Base-by-base conservation (phyloP, 2,888 invertebrate species). In the Malthinus seriepunctatus region DNA sequence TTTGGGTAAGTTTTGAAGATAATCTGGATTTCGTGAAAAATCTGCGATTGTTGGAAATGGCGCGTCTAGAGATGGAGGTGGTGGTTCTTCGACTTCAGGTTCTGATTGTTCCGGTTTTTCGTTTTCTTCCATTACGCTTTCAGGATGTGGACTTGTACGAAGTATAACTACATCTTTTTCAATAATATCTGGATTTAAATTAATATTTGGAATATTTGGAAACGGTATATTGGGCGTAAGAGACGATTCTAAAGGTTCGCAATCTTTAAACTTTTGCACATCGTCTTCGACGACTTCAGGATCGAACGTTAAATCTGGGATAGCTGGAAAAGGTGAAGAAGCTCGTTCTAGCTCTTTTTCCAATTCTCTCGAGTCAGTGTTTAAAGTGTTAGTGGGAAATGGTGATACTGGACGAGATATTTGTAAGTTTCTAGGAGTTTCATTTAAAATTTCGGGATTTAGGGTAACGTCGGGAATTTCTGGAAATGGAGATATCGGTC, bases 131-230 rank as follows among this genome's bases (percentile, higher is more conserved):
- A 37, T 11, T 31, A 46, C 47, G 9, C 3, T 8, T 14, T 34
- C 34, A 15, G 71, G 70, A 39, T 68, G 47, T 1, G 76, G 76
- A 60, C 70, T 74, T 1, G 67, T 72, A 55, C 75, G 64, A 7
- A 76, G 58, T 3, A 54, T 51, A 1, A 72, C 71, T 12, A 76
- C 62, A 62, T 76, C 76, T 51, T 68, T 61, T 58, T 76, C 75
- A 2, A 76, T 55, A 1, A 76, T 58, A 58, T 76, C 76, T 9
- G 74, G 73, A 49, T 73, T 72, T 46, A 71, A 51, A 6, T 62
- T 69, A 32, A 76, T 64, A 62, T 78, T 73, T 8, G 73, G 71
- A 46, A 78, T 76, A 9, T 44, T 62, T 7, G 77, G 77, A 65
- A 77, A 77, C 9, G 75, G 74, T 1, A 76, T 75, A 6, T 62